phyloP scores from a whole-genome alignment of 2,113 vertebrate genomes.

The Pituophis catenifer region DNA sequence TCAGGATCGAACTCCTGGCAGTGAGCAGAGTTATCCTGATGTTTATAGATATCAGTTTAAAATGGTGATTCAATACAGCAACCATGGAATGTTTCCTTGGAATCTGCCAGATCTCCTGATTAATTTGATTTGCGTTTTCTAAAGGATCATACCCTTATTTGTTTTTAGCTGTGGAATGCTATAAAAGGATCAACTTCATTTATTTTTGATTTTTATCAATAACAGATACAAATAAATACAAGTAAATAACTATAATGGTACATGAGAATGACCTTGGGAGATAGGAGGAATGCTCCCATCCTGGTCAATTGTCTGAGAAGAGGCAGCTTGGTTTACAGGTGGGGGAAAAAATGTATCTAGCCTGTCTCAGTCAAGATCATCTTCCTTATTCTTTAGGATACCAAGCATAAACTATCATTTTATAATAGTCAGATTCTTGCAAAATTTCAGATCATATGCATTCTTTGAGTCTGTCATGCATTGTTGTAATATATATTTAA shows the following conservation, averaged over 20 bases:
- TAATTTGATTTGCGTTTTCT: neutral
- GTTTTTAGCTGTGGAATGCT: neutral
- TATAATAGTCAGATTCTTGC: neutral
- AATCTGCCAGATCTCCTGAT: neutral
- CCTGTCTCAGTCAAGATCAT: neutral
- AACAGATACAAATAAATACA: neutral
- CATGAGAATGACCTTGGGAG: neutral
- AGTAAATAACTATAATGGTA: neutral
- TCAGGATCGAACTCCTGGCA: neutral
- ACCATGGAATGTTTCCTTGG: neutral
- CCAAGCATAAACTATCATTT: neutral
- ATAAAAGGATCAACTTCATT: neutral
- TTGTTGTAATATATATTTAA: neutral
- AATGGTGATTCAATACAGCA: neutral
- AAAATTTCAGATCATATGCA: neutral
- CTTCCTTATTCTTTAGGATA: neutral
- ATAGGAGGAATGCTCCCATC: neutral
- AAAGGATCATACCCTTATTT: neutral
- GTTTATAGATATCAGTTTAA: conserved; percentile 20
- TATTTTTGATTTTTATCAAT: neutral
- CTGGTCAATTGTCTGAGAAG: neutral
- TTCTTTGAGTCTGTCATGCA: neutral
- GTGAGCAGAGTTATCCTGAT: neutral
- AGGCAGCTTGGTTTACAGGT: neutral
- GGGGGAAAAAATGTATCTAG: neutral